A percentile compares a stretch with the other conserved stretches of the same genome.
phyloP scores from a whole-genome alignment of 2,888 invertebrate genomes.

The Globia sparganii region DNA sequence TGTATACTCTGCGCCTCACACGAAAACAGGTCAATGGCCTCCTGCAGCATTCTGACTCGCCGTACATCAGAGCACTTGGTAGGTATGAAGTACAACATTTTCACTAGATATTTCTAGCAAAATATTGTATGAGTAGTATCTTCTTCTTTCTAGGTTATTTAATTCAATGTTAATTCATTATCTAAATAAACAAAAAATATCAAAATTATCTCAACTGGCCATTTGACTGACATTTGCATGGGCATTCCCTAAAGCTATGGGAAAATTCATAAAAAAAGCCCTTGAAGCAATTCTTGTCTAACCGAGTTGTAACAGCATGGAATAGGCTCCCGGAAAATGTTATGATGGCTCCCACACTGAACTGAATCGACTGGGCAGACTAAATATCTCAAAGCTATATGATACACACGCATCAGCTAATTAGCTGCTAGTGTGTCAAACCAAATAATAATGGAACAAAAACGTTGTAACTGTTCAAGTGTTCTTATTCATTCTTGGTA shows the following conservation, averaged over 20 bases:
- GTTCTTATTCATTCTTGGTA: not conserved
- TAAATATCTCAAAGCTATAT: no score
- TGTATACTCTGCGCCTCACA: constrained; percentile 99
- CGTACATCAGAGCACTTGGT: constrained; percentile 99
- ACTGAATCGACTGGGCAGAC: no score
- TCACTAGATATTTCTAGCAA: constrained; percentile 26
- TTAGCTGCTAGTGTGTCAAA: no score
- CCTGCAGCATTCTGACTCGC: constrained; percentile 98
- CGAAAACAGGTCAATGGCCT: constrained; percentile 99
- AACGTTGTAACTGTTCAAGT: not conserved
- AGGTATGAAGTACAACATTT: constrained; percentile 74
- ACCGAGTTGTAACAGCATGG: no score
- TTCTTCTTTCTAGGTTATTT: not conserved
- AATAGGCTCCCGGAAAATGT: no score
- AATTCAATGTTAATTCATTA: constrained; percentile 6
- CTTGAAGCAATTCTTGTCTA: no score
- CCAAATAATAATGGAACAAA: not conserved
- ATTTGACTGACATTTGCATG: not conserved
- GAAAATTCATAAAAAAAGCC: no score
- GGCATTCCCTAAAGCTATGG: no score
- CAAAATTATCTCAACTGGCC: not conserved
- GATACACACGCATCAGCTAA: no score
- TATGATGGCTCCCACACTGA: no score
- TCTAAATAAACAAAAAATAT: not conserved
- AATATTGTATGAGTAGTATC: constrained; percentile 7